phyloP scores from a whole-genome alignment of 2,888 invertebrate species.

The Dryococelus australis region DNA sequence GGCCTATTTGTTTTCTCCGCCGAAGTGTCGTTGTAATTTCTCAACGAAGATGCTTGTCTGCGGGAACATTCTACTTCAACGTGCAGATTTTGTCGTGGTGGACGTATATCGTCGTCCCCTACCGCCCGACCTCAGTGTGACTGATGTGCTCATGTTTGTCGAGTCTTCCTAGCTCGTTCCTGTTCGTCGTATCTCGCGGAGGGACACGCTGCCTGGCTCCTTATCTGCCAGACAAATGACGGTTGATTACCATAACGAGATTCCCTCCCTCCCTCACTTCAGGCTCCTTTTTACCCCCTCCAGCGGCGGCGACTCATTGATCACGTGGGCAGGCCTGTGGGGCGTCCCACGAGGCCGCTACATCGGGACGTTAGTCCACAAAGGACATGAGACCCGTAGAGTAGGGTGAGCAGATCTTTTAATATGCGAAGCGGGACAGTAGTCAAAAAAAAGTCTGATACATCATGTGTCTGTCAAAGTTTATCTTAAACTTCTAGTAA shows the following conservation, averaged over 20 bases:
- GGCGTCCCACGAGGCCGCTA: background rate
- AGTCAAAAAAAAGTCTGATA: too few relatives aligned
- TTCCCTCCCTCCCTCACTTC: background rate
- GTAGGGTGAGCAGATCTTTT: too few relatives aligned
- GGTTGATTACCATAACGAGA: constrained; percentile 16
- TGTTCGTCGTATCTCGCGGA: background rate
- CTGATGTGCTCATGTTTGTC: background rate
- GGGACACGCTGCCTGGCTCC: background rate
- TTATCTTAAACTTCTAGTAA: too few relatives aligned
- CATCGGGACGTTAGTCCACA: background rate
- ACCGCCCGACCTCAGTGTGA: background rate
- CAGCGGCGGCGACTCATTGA: background rate
- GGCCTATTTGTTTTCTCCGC: too few relatives aligned
- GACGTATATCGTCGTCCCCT: background rate
- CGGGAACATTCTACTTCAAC: too few relatives aligned
- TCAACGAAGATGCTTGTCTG: background rate
- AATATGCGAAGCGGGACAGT: too few relatives aligned
- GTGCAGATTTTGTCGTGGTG: too few relatives aligned
- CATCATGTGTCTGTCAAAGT: too few relatives aligned
- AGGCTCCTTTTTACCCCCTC: background rate
- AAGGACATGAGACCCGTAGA: background rate
- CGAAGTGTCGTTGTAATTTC: background rate
- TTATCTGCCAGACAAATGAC: constrained; percentile 2
- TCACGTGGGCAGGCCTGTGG: background rate
- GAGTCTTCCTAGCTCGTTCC: background rate